These are phyloP conservation scores for Brassicogethes aeneus DNA, from an alignment of 2,888 invertebrate genomes.

Conservation along the genomic window DNA sequence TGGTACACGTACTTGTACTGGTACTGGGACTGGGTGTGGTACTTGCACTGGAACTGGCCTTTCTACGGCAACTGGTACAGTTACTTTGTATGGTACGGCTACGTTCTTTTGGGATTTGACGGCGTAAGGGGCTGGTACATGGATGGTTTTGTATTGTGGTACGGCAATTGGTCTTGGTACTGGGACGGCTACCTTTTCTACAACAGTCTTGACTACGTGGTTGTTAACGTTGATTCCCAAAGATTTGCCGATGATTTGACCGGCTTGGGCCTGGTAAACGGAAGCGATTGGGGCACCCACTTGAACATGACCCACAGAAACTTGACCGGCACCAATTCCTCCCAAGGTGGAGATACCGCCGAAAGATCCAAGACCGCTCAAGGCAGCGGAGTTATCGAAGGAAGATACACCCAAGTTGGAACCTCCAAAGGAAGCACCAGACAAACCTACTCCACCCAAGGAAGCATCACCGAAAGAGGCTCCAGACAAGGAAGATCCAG, in stretches of 20 bases:
- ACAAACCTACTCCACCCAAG: not conserved
- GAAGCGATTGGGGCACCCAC: not conserved
- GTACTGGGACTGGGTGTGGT: constrained; percentile 23
- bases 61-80: constrained; percentile 27
- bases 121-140: constrained; percentile 13
- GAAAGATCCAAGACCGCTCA: not conserved
- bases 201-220: constrained; percentile 23
- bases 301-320: not conserved
- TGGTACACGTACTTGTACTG: constrained; percentile 20
- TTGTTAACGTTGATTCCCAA: not conserved
- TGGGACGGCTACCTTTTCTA: constrained; percentile 23
- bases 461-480: not conserved
- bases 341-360: not conserved
- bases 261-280: not conserved
- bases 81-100: constrained; percentile 21
- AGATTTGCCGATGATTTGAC: not conserved
- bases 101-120: constrained; percentile 21
- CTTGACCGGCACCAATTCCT: too few relatives aligned
- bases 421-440: not conserved
- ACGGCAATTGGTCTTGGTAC: constrained; percentile 18
- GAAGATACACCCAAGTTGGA: not conserved
- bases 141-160: constrained; percentile 18
- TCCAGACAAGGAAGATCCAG: not conserved
- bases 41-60: constrained; percentile 24
- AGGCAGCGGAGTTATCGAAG: not conserved